Evolutionary conservation across 2,113 vertebrate species (phyloP).

Genomic region (Notarius quadriscutis): DNA sequence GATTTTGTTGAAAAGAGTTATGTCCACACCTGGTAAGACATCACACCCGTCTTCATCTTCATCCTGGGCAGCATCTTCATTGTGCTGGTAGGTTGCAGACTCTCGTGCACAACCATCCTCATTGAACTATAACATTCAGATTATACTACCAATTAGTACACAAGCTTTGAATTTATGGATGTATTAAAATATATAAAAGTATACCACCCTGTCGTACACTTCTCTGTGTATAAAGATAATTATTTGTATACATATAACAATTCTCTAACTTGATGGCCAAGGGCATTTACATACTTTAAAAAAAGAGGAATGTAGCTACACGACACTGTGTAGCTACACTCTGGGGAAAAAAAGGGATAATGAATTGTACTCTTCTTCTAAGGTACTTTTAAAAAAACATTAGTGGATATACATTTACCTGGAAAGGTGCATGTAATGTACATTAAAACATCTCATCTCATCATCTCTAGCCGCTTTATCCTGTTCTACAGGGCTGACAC

Average conservation of each 20-base stretch:
- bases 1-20: not conserved
- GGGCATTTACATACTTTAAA: not conserved
- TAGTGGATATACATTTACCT: not conserved
- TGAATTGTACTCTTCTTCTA: not conserved
- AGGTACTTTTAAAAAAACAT: not conserved
- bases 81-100: constrained; percentile 63
- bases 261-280: not conserved
- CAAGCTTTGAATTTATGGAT: not conserved
- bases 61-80: constrained; percentile 53
- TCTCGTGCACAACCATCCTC: constrained; percentile 73
- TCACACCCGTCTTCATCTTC: constrained; percentile 57
- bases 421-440: not conserved
- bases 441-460: not conserved
- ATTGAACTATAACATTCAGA: constrained; percentile 73
- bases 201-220: not conserved
- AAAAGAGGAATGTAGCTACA: not conserved
- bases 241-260: not conserved
- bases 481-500: no score
- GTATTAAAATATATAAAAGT: not conserved
- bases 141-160: not conserved
- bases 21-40: constrained; percentile 72
- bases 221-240: not conserved
- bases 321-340: not conserved
- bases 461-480: no score
- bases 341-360: not conserved